Evolutionary conservation across 2,888 invertebrate genomes (phyloP).

Genomic region (Drosophila hamatofila): DNA sequence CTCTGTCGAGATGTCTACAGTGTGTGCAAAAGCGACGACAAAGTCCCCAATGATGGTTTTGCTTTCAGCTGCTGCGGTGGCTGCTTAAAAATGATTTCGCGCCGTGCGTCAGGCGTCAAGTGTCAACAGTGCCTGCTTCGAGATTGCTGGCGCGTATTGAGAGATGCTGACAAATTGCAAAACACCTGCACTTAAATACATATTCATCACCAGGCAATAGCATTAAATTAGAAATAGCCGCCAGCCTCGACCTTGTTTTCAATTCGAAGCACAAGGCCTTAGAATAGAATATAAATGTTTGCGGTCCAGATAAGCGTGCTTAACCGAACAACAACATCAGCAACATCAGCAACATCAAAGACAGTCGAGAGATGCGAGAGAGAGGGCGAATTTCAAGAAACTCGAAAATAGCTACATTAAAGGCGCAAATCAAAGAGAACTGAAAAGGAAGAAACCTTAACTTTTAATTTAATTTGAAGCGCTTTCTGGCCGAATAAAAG

Average conservation of each 20-base stretch:
- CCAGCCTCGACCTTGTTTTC: slow-evolving; percentile 14
- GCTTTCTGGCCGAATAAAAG: slow-evolving; percentile 57
- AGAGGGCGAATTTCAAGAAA: neutral
- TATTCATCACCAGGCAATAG: slow-evolving; percentile 56
- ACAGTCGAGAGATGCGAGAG: slow-evolving; percentile 5
- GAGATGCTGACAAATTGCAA: slow-evolving; percentile 62
- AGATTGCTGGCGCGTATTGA: slow-evolving; percentile 13
- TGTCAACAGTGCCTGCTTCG: slow-evolving; percentile 24
- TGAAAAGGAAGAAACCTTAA: slow-evolving; percentile 42
- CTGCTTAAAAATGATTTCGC: slow-evolving; percentile 49
- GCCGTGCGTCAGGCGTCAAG: slow-evolving; percentile 40
- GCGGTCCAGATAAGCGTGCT: slow-evolving; percentile 63
- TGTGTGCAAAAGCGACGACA: slow-evolving; percentile 3
- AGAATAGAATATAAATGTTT: slow-evolving; percentile 49
- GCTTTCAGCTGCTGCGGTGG: slow-evolving; percentile 8
- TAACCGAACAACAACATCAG: slow-evolving; percentile 18
- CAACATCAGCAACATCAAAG: slow-evolving; percentile 54
- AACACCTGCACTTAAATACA: slow-evolving; percentile 65
- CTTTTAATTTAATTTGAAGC: slow-evolving; percentile 73
- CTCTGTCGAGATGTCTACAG: slow-evolving; percentile 58
- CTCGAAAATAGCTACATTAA: slow-evolving; percentile 39
- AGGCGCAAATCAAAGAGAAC: slow-evolving; percentile 15
- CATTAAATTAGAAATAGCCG: slow-evolving; percentile 26
- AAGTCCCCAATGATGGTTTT: slow-evolving; percentile 4
- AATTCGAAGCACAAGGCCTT: neutral